Evolutionary conservation across 2,888 invertebrate genomes (phyloP).

Genomic region (Schrankia costaestrigalis): DNA sequence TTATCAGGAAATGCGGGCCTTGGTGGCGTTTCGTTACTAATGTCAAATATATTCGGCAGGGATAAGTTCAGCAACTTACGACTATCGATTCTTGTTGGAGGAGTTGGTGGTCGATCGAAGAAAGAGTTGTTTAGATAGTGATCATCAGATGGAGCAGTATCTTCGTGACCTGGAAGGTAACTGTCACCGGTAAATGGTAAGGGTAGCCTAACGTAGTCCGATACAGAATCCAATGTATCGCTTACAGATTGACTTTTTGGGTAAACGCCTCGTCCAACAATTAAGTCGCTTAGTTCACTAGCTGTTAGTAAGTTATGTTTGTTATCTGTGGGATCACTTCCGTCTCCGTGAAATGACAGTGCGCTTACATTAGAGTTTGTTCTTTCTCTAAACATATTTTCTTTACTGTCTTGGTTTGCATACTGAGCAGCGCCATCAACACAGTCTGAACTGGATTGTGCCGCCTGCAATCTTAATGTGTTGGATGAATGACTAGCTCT

Average conservation of each 20-base stretch:
- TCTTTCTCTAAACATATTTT: slow-evolving; percentile 80
- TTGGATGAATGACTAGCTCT: slow-evolving; percentile 51
- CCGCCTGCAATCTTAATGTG: slow-evolving; percentile 46
- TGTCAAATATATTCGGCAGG: slow-evolving; percentile 70
- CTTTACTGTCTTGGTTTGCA: slow-evolving; percentile 60
- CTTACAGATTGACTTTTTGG: slow-evolving; percentile 88
- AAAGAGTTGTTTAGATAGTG: slow-evolving; percentile 72
- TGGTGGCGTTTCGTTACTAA: slow-evolving; percentile 46
- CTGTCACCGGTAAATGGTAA: slow-evolving; percentile 79
- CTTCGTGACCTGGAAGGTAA: slow-evolving; percentile 81
- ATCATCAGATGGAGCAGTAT: slow-evolving; percentile 81
- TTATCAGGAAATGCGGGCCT: slow-evolving; percentile 57
- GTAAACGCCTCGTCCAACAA: slow-evolving; percentile 89
- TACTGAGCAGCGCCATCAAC: slow-evolving; percentile 66
- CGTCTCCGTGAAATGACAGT: slow-evolving; percentile 92
- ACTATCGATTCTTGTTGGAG: slow-evolving; percentile 86
- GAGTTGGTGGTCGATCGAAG: slow-evolving; percentile 83
- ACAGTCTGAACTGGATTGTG: slow-evolving; percentile 70
- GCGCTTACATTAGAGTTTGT: slow-evolving; percentile 91
- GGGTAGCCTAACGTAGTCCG: slow-evolving; percentile 92
- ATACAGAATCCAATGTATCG: slow-evolving; percentile 92
- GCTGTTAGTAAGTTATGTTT: slow-evolving; percentile 89
- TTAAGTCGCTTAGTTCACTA: slow-evolving; percentile 90
- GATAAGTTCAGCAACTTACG: slow-evolving; percentile 69
- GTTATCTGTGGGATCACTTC: slow-evolving; percentile 92